Evolutionary conservation across 2,113 vertebrate genomes (phyloP).

Genomic region (Accipiter cooperii): DNA sequence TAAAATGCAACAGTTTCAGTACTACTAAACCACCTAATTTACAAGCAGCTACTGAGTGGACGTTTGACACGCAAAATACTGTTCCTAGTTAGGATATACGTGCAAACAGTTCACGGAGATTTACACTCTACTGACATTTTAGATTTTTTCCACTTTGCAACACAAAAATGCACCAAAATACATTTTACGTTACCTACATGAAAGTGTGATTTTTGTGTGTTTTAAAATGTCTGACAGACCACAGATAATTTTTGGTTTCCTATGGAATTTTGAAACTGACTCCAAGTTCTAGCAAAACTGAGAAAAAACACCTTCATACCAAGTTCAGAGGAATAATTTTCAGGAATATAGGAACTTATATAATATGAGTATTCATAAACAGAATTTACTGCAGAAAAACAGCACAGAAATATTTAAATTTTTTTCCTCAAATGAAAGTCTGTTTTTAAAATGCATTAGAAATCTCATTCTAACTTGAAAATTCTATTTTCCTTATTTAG

Average conservation of each 20-base stretch:
- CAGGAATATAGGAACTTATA: not conserved
- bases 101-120: not conserved
- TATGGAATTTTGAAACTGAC: not conserved
- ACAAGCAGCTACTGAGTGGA: not conserved
- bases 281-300: not conserved
- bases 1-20: not conserved
- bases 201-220: not conserved
- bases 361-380: not conserved
- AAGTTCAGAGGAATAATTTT: not conserved
- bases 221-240: not conserved
- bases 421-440: not conserved
- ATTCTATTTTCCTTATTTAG: not conserved
- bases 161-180: not conserved
- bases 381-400: not conserved
- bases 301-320: not conserved
- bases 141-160: not conserved
- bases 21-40: not conserved
- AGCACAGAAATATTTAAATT: not conserved
- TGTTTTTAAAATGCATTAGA: not conserved
- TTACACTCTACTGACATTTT: not conserved
- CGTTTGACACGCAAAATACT: not conserved
- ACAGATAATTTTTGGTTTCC: not conserved
- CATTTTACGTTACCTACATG: not conserved
- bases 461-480: not conserved
- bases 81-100: fast-evolving